These are phyloP conservation scores for Nebria salina DNA, from an alignment of 2,888 invertebrate species.

Conservation along the genomic window DNA sequence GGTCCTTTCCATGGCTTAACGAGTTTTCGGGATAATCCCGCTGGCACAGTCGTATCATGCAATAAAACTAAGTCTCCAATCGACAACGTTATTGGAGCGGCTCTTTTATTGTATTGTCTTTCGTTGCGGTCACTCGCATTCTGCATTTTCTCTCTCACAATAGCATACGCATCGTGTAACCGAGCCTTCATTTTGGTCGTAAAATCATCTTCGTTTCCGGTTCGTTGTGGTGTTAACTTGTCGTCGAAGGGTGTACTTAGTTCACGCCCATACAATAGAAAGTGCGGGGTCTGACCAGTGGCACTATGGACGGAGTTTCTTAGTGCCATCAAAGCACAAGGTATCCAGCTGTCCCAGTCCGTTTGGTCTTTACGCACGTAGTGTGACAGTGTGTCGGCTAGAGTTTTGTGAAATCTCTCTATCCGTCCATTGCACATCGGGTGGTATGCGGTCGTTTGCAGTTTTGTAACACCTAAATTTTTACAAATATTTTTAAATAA, in stretches of 20 bases:
- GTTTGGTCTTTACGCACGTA: conserved; percentile 49
- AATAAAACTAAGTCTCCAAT: background rate
- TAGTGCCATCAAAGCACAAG: conserved; percentile 52
- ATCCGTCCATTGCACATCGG: conserved; percentile 54
- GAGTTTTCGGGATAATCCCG: background rate
- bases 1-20: background rate
- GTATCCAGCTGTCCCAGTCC: conserved; percentile 54
- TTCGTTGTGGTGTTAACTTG: background rate
- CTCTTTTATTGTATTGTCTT: background rate
- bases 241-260: too few species aligned
- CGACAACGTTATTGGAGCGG: background rate
- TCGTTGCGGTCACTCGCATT: background rate
- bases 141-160: conserved; percentile 20
- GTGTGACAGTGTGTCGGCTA: conserved; percentile 53
- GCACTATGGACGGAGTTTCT: conserved; percentile 48
- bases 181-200: background rate
- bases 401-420: conserved; percentile 53
- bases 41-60: background rate
- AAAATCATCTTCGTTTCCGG: background rate
- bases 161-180: conserved; percentile 7
- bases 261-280: conserved; percentile 50
- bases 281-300: conserved; percentile 50
- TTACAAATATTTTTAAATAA: conserved; percentile 52
- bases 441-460: conserved; percentile 53
- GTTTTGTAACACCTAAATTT: conserved; percentile 50